A percentile compares a stretch with the other conserved stretches of the same genome.
Conservation (phyloP, 2,113 vertebrate species). For the Spheniscus mendiculus region DNA sequence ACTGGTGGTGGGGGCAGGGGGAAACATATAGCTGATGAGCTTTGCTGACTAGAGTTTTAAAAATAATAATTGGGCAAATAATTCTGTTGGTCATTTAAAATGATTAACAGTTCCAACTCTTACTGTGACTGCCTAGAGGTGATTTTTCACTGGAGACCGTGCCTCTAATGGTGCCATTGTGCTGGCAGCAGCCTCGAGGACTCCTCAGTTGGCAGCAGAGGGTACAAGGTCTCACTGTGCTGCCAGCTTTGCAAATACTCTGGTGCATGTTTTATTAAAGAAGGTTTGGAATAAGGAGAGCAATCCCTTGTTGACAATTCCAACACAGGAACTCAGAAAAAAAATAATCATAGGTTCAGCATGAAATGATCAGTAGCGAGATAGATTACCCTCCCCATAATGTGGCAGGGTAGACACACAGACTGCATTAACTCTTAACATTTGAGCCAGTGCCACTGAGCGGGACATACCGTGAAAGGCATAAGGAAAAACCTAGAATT, state of each 20-base stretch:
- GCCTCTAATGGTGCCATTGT: neutral
- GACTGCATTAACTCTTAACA: neutral
- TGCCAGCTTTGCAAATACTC: neutral
- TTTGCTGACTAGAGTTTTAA: neutral
- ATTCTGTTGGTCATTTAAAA: neutral
- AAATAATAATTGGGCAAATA: neutral
- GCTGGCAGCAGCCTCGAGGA: neutral
- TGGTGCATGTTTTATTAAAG: neutral
- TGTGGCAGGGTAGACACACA: neutral
- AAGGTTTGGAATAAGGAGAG: neutral
- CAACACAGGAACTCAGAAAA: neutral
- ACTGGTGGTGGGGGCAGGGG: no score
- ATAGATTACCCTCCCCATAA: neutral
- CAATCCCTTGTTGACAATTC: neutral
- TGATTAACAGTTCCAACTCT: neutral
- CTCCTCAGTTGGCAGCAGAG: neutral
- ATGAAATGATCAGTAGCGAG: fast-evolving
- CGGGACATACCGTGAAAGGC: fast-evolving
- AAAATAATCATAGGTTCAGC: neutral
- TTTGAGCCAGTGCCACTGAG: neutral
- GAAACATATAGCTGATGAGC: neutral
- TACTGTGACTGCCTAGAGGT: neutral
- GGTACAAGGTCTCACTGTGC: neutral
- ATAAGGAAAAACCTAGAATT: neutral
- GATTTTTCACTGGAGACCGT: neutral